Evolutionary conservation across 2,888 invertebrate species (phyloP), one percentile per base, ranked within the genome.

Genomic region (Callinectes sapidus): DNA sequence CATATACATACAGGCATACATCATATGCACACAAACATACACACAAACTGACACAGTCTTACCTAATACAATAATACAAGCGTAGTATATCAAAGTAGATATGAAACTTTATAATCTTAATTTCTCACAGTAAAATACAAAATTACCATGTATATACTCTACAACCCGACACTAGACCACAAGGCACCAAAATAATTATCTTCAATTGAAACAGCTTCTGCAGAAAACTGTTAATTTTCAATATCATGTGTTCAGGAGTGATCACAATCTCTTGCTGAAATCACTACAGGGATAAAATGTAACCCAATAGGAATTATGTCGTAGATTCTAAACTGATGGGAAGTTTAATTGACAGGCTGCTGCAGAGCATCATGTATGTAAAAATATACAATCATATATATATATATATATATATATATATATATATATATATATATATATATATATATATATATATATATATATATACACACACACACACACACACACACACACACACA

Each of bases 151-250:
- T 71, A 23, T 39, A 71, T 91, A 61, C 86, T 66, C 87, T 91
- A 87, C 87, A 91, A 61, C 87, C 71, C 77, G 48, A 48, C 77
- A 91, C 71, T 91, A 42, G 87, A 91, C 91, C 91, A 71, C 87
- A 91, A 91, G 91, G 91, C 91, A 91, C 71, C 71, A 71, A 23
- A 71, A n/a, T 2, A 71, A 71, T 71, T 71, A 71, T 71, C 71
- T 71, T 71, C 28, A 71, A 23, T 71, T 23, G 23, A 23, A 71
- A 71, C 23, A 10, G 28, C 87, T 87, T 23, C 42, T 86, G 71
- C 42, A 91, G 66, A 71, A 87, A 55, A 35, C 87, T 35, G 18
- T 86, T 16, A 13, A 54, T 35, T 35, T 61, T 18, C 61, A 55
- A 28, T 71, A n/a, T 71, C 23, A 71, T 71, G 71, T 71, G 2